Evolutionary conservation across 1,140 invertebrate genomes (phyloP).

Genomic region (Araneus ventricosus): DNA sequence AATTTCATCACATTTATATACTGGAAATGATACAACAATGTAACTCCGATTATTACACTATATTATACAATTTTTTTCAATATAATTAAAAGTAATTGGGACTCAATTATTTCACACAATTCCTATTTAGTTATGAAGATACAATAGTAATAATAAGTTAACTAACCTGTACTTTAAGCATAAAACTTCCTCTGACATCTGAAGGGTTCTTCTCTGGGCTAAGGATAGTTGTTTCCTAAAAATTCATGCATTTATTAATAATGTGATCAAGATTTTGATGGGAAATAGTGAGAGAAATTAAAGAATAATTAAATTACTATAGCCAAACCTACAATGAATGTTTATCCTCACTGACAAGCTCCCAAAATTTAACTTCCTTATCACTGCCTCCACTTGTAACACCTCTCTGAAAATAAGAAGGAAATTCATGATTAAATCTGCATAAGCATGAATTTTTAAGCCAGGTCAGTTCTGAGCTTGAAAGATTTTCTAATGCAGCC

Average conservation of each 20-base stretch:
- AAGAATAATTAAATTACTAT: neutral
- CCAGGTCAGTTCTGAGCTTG: no score
- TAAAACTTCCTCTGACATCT: slow-evolving; percentile 92
- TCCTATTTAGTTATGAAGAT: no score
- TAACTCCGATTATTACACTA: no score
- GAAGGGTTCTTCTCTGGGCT: slow-evolving; percentile 88
- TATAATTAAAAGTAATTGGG: no score
- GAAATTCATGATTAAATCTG: neutral
- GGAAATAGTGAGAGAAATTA: slow-evolving; percentile 4
- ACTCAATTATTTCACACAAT: no score
- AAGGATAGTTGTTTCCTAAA: slow-evolving; percentile 87
- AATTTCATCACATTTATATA: no score
- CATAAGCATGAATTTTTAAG: no score
- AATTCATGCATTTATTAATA: slow-evolving; percentile 40
- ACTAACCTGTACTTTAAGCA: slow-evolving; percentile 82
- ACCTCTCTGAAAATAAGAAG: slow-evolving; percentile 82
- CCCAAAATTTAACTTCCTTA: slow-evolving; percentile 95
- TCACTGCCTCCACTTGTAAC: slow-evolving; percentile 93
- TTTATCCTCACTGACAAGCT: slow-evolving; percentile 81
- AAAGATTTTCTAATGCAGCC: no score
- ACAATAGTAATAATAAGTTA: no score
- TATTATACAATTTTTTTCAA: no score
- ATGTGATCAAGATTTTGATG: neutral
- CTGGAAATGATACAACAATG: no score
- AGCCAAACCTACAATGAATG: slow-evolving; percentile 40